Conservation (phyloP, 2,797 vertebrate genomes). For the Enteromius viviparus region DNA sequence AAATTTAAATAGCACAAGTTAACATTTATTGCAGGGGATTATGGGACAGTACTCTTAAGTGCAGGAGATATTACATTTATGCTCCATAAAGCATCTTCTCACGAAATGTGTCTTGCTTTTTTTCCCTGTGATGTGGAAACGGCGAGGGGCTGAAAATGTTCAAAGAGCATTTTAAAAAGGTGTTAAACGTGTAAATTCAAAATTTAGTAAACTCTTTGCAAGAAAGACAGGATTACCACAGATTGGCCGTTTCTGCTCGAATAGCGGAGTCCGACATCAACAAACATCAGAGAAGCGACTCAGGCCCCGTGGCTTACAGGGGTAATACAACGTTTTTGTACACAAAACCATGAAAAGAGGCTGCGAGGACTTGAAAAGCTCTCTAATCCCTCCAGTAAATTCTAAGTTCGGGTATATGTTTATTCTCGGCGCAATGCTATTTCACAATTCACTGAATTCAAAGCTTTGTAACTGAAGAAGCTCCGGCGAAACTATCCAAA, state of each 20-base stretch:
- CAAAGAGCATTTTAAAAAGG: conserved; percentile 62
- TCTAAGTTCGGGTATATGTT: conserved; percentile 54
- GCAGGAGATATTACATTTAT: conserved; percentile 59
- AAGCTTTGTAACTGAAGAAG: conserved; percentile 47
- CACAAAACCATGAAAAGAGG: conserved; percentile 60
- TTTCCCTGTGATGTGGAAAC: conserved; percentile 47
- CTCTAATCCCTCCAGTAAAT: conserved; percentile 55
- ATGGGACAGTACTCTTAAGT: conserved; percentile 47
- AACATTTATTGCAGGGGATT: conserved; percentile 56
- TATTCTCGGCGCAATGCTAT: conserved; percentile 45
- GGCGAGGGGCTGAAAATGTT: conserved; percentile 63
- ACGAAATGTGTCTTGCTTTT: conserved; percentile 50
- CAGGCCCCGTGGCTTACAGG: conserved; percentile 58
- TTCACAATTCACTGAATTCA: conserved; percentile 52
- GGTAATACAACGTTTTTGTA: conserved; percentile 54
- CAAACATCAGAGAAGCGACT: conserved; percentile 62
- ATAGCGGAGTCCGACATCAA: conserved; percentile 56
- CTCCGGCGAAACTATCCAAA: conserved; percentile 21
- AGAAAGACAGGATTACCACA: conserved; percentile 61
- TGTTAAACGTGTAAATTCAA: conserved; percentile 66
- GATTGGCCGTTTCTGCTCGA: conserved; percentile 58
- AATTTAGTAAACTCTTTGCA: conserved; percentile 57
- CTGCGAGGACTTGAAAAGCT: conserved; percentile 58
- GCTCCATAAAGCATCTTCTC: conserved; percentile 47
- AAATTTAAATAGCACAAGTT: conserved; percentile 52